Evolutionary conservation across 2,113 vertebrate species (phyloP).

Genomic region (Pterophyllum scalare): DNA sequence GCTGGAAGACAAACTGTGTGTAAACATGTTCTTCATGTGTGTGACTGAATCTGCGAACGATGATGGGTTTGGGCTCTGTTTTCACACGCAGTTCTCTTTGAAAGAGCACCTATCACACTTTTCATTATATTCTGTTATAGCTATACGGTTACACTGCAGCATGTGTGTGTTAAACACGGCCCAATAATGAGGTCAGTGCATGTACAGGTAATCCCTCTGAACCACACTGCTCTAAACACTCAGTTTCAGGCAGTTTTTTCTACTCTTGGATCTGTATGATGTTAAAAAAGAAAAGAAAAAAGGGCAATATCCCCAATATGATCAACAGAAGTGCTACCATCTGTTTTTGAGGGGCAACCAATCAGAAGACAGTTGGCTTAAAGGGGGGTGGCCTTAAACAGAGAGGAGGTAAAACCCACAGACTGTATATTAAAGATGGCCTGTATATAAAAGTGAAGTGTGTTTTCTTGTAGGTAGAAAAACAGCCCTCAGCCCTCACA

Average conservation of each 20-base stretch:
- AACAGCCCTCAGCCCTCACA: no score
- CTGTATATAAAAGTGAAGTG: no score
- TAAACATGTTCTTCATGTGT: not conserved
- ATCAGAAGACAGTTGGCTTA: no score
- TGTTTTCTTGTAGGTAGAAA: no score
- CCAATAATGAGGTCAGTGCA: not conserved
- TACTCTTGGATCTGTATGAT: not conserved
- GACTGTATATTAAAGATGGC: not conserved
- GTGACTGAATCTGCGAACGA: not conserved
- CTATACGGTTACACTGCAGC: not conserved
- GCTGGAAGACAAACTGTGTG: not conserved
- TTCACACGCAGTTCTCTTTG: not conserved
- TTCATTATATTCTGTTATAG: not conserved
- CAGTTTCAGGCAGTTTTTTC: not conserved
- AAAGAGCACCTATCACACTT: not conserved
- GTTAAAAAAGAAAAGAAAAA: no score
- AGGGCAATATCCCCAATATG: fast-evolving
- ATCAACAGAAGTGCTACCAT: no score
- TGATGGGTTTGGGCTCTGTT: not conserved
- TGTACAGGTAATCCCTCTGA: not conserved
- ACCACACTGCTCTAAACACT: not conserved
- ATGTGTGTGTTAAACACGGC: not conserved
- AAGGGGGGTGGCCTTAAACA: no score
- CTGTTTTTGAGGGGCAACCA: no score
- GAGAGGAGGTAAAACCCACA: not conserved